Base-by-base conservation (phyloP, 2,888 invertebrate species). In the Unio delphinus region DNA sequence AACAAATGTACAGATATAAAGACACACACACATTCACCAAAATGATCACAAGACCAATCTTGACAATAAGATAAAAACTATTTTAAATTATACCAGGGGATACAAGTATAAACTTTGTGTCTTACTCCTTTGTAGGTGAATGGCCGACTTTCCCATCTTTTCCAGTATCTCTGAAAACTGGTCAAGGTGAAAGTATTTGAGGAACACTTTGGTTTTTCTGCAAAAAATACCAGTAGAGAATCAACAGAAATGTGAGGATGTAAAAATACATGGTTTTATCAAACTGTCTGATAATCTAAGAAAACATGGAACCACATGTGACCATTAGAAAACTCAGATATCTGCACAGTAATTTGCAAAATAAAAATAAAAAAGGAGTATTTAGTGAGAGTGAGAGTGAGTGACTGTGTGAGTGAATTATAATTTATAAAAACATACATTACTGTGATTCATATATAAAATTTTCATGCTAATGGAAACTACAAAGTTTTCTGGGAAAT, bases 151-250 rank as follows among this genome's bases (percentile, higher is more conserved):
- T 7, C 79, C 84, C 76, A 87, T 79, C 23, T 69, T 74, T 55
- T 84, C 81, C 67, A 89, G 64, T 8, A 82, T 74, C n/a, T 87
- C 87, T 55, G 84, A 75, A 61, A 89, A 80, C 70, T 84, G 75
- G 65, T 89, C 89, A n/a, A 86, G 73, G 72, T 89, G 89, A 56
- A 68, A 80, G 72, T 87, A 86, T 70, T 88, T 89, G 34, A 89
- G 76, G 75, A 89, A 89, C 34, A 89, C 87, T 70, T 87, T 88
- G 23, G 88, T 87, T 74, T 87, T 86, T 61, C 86, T 86, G 75
- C 7, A 74, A 75, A 60, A 61, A 55, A 60, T 62, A 68, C 68
- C 11, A 65, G 34, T 59, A 55, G 55, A 2, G 30, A 59, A n/a
- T 59, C 7, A 20, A 45, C 28, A 6, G 15, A 55, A 15, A 15